Base-by-base conservation (phyloP, 2,888 invertebrate species). In the Orthosia gothica region DNA sequence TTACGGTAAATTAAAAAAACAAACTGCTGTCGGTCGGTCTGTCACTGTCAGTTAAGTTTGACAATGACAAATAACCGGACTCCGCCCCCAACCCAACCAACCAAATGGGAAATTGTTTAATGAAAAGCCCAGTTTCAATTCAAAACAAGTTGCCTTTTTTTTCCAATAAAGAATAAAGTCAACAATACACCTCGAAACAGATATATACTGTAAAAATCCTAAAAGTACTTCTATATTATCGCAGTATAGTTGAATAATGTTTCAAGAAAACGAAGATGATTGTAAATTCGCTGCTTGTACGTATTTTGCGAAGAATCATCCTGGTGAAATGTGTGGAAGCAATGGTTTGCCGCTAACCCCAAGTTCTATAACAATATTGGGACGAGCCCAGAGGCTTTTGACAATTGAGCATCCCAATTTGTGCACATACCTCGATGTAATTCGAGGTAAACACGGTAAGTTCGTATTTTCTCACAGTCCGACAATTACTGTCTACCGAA, bases 271-370 rank as follows among this genome's bases (percentile, higher is more conserved):
- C 67, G 93, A 93, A 77, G 92, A 93, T 4, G 91, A 93, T 66
- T 92, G 89, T 71, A 94, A 92, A 84, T 97, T 99, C 91, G 99
- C 98, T n/a, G 98, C 99, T 11, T 97, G 98, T 88, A 99, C 99
- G 32, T 99, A 98, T 93, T 99, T 99, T 94, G 99, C 99, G 0
- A 98, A 98, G 90, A 98, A 98, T 89, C 99, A 99, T 93, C 98
- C 98, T 16, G 98, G 98, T 47, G 99, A 99, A 93, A 97, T 98
- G 69, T 99, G 99, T 94, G 99, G 99, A 15, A 99, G 98, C 85
- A 99, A 99, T 95, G 99, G 99, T 1, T 95, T 99, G 64, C 99
- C 99, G 0, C 96, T 99, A 26, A 99, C 99, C 1, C 99, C 99
- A 3, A 99, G 99, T 94, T 99, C 99, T 0, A 99, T 99, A 79